Conservation (phyloP, 2,888 invertebrate genomes). For the Chloromyia formosa region DNA sequence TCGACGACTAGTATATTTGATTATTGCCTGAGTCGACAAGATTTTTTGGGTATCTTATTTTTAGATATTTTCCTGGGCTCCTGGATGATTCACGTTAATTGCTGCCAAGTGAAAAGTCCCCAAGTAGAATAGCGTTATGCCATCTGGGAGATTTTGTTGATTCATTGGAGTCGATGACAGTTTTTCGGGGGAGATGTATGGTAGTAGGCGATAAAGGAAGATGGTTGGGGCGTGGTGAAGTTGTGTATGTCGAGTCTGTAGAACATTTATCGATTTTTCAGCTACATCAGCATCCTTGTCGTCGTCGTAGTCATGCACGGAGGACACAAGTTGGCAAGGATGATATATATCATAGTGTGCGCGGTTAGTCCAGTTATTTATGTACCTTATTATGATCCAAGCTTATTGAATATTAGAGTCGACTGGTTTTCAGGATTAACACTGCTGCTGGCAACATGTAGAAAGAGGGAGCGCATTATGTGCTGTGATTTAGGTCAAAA, state of each 20-base stretch:
- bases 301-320: too few species aligned
- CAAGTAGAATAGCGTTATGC: slow-evolving; percentile 8
- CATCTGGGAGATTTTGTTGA: slow-evolving; percentile 2
- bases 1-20: background rate
- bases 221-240: background rate
- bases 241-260: background rate
- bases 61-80: slow-evolving; percentile 9
- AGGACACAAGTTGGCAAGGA: too few species aligned
- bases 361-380: background rate
- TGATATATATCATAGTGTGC: background rate
- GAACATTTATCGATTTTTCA: slow-evolving; percentile 2
- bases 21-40: slow-evolving; percentile 1
- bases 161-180: background rate
- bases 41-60: slow-evolving; percentile 8
- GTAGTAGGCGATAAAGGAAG: too few species aligned
- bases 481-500: background rate
- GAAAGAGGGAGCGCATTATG: background rate
- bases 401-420: slow-evolving; percentile 1
- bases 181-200: background rate
- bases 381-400: background rate
- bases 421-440: background rate
- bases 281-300: too few species aligned
- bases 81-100: slow-evolving; percentile 16
- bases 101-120: slow-evolving; percentile 1
- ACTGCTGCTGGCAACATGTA: background rate